These are phyloP conservation scores for Diachasma alloeum DNA, from an alignment of 1,140 invertebrate genomes.

Conservation along the genomic window DNA sequence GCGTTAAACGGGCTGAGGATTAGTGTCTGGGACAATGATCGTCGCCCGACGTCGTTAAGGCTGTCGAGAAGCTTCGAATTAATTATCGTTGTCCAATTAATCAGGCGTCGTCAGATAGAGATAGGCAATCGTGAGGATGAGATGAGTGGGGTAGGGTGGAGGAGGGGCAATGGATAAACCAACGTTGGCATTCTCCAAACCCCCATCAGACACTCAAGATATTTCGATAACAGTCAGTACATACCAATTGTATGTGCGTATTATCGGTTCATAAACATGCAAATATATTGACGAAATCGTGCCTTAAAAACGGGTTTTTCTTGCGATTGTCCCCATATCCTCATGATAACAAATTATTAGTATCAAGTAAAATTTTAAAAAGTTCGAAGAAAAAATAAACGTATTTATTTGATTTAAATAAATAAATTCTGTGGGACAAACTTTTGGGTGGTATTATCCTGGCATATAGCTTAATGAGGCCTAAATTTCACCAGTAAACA, in stretches of 20 bases:
- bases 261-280: not conserved
- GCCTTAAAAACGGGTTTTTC: not conserved
- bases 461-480: too few species aligned
- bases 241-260: not conserved
- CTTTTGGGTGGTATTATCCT: too few species aligned
- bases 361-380: too few species aligned
- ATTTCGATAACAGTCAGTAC: constrained; percentile 29
- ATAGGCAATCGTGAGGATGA: constrained; percentile 14
- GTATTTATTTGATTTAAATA: too few species aligned
- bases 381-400: too few species aligned
- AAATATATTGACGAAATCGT: not conserved
- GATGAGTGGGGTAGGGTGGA: not conserved
- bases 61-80: constrained; percentile 32
- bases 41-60: constrained; percentile 33
- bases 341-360: too few species aligned
- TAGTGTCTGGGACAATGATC: constrained; percentile 33
- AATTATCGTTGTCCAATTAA: constrained; percentile 38
- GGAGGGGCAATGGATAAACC: not conserved
- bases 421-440: too few species aligned
- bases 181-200: not conserved
- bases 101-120: constrained; percentile 24
- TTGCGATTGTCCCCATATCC: too few species aligned
- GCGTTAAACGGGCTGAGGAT: constrained; percentile 30
- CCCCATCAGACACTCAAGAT: constrained; percentile 19
- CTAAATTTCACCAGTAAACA: not conserved